phyloP scores from a whole-genome alignment of 2,797 vertebrate genomes.

The Pantherophis alleghaniensis region DNA sequence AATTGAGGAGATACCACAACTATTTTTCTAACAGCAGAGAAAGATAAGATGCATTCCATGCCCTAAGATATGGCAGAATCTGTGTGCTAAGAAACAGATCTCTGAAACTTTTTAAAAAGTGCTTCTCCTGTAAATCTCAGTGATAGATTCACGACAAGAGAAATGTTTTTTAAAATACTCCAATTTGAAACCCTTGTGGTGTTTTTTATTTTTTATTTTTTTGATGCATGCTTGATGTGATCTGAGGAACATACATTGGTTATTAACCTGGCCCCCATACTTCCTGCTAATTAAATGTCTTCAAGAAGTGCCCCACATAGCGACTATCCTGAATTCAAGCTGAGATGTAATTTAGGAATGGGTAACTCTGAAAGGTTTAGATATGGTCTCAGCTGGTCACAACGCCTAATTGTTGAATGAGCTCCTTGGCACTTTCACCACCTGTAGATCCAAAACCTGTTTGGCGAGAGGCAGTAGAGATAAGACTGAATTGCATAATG shows the following conservation, averaged over 20 bases:
- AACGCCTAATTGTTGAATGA: neutral
- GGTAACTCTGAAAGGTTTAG: neutral
- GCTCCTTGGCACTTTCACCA: neutral
- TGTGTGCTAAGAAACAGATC: neutral
- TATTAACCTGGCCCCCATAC: neutral
- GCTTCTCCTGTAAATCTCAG: neutral
- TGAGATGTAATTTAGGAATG: neutral
- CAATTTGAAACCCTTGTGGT: neutral
- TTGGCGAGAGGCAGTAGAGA: neutral
- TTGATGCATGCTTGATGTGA: neutral
- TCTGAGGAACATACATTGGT: neutral
- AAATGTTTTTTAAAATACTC: neutral
- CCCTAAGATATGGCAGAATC: neutral
- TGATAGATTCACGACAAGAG: neutral
- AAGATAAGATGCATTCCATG: neutral
- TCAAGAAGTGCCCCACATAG: neutral
- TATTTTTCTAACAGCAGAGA: neutral
- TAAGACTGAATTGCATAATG: neutral
- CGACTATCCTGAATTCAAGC: neutral
- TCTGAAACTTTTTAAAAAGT: neutral
- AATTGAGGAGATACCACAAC: neutral
- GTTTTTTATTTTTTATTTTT: neutral
- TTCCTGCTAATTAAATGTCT: neutral
- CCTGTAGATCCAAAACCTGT: neutral
- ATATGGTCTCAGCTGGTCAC: neutral